These are phyloP conservation scores for Natrix natrix DNA, from an alignment of 2,797 vertebrate species.

Conservation along the genomic window DNA sequence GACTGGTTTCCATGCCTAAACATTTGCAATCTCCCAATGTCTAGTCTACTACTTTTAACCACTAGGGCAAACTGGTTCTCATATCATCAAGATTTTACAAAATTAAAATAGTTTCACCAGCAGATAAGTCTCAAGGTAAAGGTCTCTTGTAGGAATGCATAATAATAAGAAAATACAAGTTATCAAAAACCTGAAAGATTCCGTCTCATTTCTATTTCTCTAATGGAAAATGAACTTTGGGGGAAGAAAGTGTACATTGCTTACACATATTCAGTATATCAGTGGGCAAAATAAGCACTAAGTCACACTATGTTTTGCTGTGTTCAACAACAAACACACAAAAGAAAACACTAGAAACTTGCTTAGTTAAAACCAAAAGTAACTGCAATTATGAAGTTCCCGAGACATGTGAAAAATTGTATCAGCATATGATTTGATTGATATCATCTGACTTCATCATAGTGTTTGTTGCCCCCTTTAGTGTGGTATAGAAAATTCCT, in stretches of 20 bases:
- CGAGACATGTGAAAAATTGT: neutral
- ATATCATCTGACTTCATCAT: neutral
- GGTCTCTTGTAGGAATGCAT: neutral
- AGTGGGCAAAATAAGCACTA: neutral
- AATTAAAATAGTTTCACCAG: neutral
- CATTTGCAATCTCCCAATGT: neutral
- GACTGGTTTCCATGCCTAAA: neutral
- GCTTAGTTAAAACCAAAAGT: neutral
- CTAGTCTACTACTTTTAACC: neutral
- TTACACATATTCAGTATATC: neutral
- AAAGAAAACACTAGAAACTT: neutral
- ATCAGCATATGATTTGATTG: neutral
- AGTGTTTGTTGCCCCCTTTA: neutral
- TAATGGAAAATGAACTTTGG: neutral
- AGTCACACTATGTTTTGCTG: neutral
- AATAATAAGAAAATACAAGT: neutral
- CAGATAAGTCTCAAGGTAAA: neutral
- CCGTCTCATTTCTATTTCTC: neutral
- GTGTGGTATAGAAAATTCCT: neutral
- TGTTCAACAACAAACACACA: neutral
- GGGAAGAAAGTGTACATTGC: no score
- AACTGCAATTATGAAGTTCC: neutral
- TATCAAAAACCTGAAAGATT: no score
- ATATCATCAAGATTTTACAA: neutral
- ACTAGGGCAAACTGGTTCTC: neutral